These are phyloP conservation scores for Microdon myrmicae DNA, from an alignment of 2,888 invertebrate species.

Conservation along the genomic window DNA sequence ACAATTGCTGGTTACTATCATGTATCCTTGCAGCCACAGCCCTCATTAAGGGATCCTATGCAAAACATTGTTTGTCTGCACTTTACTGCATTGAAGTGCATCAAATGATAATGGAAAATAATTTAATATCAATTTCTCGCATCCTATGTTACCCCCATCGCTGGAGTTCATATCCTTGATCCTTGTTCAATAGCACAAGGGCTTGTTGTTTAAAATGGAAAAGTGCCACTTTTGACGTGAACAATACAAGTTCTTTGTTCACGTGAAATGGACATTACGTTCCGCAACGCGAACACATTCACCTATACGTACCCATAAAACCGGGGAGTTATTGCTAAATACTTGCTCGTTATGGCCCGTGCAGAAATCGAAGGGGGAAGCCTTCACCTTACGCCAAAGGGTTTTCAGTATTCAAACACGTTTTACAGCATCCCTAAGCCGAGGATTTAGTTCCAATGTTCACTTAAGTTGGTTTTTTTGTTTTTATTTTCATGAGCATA, in stretches of 20 bases:
- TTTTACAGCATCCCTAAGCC: constrained; percentile 7
- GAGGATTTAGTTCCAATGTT: no score
- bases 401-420: constrained; percentile 12
- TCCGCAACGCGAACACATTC: no score
- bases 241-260: constrained; percentile 35
- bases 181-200: constrained; percentile 29
- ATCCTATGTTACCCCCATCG: constrained; percentile 4
- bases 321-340: constrained; percentile 9
- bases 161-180: constrained; percentile 21
- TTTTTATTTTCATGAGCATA: no score
- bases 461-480: no score
- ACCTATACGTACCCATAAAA: no score
- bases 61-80: constrained; percentile 46
- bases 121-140: constrained; percentile 48
- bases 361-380: constrained; percentile 3
- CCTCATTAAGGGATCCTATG: constrained; percentile 38
- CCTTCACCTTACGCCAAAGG: no score
- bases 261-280: constrained; percentile 1
- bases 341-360: constrained; percentile 8
- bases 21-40: constrained; percentile 15
- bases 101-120: constrained; percentile 52
- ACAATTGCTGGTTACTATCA: constrained; percentile 8
- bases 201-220: constrained; percentile 25
- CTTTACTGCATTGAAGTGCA: constrained; percentile 47
- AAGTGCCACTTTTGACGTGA: constrained; percentile 29